phyloP scores from a whole-genome alignment of 2,797 vertebrate genomes.

The Phoxinus dragarum region DNA sequence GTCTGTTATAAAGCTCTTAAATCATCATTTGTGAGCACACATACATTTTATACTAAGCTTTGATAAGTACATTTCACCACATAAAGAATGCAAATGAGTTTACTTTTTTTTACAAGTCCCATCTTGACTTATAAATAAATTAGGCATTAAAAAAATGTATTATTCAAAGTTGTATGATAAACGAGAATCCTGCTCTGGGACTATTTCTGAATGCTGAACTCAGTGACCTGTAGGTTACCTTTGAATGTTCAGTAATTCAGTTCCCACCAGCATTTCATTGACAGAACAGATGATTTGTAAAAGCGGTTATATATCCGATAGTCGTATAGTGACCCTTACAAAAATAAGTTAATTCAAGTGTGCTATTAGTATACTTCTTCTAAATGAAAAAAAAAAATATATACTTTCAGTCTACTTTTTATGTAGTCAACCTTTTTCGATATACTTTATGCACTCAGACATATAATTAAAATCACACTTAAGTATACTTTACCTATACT shows the following conservation, averaged over 20 bases:
- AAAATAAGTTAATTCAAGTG: background rate
- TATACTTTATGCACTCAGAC: too few species aligned
- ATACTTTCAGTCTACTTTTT: too few species aligned
- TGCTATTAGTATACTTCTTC: background rate
- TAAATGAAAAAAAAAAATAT: background rate
- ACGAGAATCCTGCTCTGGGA: background rate
- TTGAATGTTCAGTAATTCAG: background rate
- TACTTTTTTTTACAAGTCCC: background rate
- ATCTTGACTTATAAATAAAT: conserved; percentile 17
- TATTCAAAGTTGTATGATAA: conserved; percentile 21
- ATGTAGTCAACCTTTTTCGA: too few species aligned
- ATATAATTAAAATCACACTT: too few species aligned
- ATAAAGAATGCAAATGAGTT: background rate
- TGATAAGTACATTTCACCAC: background rate
- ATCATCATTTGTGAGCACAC: background rate
- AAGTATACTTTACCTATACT: too few species aligned
- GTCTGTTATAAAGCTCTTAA: background rate
- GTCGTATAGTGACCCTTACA: background rate
- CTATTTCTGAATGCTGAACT: conserved; percentile 2
- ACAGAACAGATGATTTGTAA: background rate
- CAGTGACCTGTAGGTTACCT: background rate
- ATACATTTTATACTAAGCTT: background rate
- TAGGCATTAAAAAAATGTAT: background rate
- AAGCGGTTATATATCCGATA: background rate
- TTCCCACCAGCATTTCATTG: background rate